Evolutionary conservation across 2,888 invertebrate genomes (phyloP).

Genomic region (Melipona beecheii): DNA sequence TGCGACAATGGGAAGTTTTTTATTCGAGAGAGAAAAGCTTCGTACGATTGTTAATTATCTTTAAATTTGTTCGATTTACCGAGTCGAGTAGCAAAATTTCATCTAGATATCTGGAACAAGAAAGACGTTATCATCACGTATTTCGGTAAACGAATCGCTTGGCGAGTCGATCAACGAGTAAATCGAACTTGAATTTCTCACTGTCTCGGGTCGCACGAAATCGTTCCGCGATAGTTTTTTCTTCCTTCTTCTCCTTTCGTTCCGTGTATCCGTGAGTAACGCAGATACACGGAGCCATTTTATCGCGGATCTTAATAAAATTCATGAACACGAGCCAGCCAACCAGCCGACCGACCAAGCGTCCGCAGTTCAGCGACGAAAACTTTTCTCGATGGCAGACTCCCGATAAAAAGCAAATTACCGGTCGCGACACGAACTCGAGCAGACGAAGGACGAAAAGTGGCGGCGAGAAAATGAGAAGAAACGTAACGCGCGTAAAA

Average conservation of each 20-base stretch:
- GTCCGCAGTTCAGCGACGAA: slow-evolving; percentile 68
- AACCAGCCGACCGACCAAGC: slow-evolving; percentile 8
- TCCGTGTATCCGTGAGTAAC: slow-evolving; percentile 49
- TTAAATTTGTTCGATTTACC: not conserved
- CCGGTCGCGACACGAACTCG: slow-evolving; percentile 70
- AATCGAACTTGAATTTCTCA: not conserved
- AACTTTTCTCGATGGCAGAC: slow-evolving; percentile 79
- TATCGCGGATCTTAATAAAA: slow-evolving; percentile 81
- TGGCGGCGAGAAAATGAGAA: slow-evolving; percentile 63
- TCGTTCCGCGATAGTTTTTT: not conserved
- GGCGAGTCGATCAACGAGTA: too few species aligned
- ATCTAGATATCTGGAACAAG: too few species aligned
- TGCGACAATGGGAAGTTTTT: not conserved
- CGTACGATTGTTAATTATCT: not conserved
- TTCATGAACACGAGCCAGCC: slow-evolving; percentile 78
- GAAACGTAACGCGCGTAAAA: slow-evolving; percentile 65
- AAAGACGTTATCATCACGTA: too few species aligned
- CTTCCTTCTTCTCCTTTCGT: slow-evolving; percentile 9
- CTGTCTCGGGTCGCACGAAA: not conserved
- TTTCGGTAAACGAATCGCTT: not conserved
- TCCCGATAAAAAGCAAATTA: slow-evolving; percentile 81
- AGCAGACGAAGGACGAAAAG: slow-evolving; percentile 54
- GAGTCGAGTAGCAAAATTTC: not conserved
- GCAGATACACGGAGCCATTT: slow-evolving; percentile 64
- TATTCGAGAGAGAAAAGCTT: too few species aligned